Conservation (phyloP, 2,113 vertebrate species). For the Gobius niger region DNA sequence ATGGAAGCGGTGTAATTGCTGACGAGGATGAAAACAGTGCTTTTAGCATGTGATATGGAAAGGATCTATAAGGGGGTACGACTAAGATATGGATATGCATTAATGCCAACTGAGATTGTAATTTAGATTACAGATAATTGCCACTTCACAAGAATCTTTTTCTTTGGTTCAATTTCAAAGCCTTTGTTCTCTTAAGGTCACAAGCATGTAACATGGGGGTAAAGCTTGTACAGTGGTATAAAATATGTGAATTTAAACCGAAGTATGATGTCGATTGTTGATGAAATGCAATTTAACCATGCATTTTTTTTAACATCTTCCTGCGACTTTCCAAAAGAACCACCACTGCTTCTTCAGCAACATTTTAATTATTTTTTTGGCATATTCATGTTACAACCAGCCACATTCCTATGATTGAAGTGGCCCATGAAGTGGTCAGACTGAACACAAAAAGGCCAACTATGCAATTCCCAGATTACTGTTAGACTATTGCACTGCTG, state of each 20-base stretch:
- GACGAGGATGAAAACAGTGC: slow-evolving; percentile 16
- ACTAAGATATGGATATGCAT: slow-evolving; percentile 52
- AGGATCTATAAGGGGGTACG: slow-evolving; percentile 21
- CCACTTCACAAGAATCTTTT: slow-evolving; percentile 10
- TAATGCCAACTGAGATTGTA: slow-evolving; percentile 32
- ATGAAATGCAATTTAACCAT: not conserved
- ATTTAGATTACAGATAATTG: slow-evolving; percentile 40
- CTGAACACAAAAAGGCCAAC: too few relatives aligned
- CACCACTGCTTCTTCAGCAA: too few relatives aligned
- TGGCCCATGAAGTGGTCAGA: too few relatives aligned
- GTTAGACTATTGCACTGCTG: too few relatives aligned
- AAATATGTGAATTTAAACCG: not conserved
- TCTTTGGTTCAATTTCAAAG: not conserved
- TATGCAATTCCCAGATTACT: too few relatives aligned
- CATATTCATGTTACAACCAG: too few relatives aligned
- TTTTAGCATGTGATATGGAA: slow-evolving; percentile 29
- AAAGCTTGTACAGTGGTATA: not conserved
- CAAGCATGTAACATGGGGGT: not conserved
- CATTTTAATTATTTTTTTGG: too few relatives aligned
- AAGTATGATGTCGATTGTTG: not conserved
- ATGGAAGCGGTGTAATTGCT: slow-evolving; percentile 46
- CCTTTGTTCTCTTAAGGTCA: not conserved
- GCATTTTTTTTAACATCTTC: too few relatives aligned
- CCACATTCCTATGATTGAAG: too few relatives aligned
- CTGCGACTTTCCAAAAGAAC: too few relatives aligned